Evolutionary conservation across 2,797 vertebrate species (phyloP).

Genomic region (Aldrovandia affinis): DNA sequence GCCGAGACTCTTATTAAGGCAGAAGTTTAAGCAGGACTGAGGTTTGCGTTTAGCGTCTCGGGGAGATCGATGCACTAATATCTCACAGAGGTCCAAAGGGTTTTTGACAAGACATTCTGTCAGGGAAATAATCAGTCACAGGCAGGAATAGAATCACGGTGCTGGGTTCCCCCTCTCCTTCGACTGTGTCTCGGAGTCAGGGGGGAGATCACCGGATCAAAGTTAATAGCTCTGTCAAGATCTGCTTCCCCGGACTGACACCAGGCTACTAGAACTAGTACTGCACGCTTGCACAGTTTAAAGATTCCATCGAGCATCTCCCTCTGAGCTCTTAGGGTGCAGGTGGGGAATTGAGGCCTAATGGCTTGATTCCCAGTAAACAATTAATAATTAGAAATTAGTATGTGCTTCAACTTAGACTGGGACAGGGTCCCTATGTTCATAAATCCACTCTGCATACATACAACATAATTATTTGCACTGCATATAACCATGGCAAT

Average conservation of each 20-base stretch:
- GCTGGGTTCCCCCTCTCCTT: conserved; percentile 10
- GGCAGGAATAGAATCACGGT: conserved; percentile 35
- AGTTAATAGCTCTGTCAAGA: conserved; percentile 62
- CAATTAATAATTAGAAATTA: conserved; percentile 54
- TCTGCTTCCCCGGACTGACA: conserved; percentile 39
- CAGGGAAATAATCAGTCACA: conserved; percentile 51
- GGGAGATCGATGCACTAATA: conserved; percentile 57
- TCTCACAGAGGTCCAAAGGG: conserved; percentile 45
- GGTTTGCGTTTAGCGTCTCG: conserved; percentile 38
- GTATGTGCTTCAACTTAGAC: conserved; percentile 46
- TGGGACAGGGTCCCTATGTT: conserved; percentile 22
- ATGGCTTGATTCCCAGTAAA: conserved; percentile 52
- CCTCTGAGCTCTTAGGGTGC: conserved; percentile 18
- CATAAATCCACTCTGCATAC: conserved; percentile 32
- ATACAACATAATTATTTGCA: neutral
- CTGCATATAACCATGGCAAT: neutral
- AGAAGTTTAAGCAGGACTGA: conserved; percentile 45
- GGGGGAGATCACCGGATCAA: conserved; percentile 44
- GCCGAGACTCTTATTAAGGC: conserved; percentile 39
- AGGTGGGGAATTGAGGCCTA: conserved; percentile 45
- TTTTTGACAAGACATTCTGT: conserved; percentile 55
- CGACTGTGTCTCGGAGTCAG: conserved; percentile 18
- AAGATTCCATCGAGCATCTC: neutral
- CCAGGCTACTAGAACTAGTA: conserved; percentile 16
- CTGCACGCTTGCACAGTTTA: conserved; percentile 28